phyloP scores from a whole-genome alignment of 2,888 invertebrate species.

The Rhyacophila evoluta region DNA sequence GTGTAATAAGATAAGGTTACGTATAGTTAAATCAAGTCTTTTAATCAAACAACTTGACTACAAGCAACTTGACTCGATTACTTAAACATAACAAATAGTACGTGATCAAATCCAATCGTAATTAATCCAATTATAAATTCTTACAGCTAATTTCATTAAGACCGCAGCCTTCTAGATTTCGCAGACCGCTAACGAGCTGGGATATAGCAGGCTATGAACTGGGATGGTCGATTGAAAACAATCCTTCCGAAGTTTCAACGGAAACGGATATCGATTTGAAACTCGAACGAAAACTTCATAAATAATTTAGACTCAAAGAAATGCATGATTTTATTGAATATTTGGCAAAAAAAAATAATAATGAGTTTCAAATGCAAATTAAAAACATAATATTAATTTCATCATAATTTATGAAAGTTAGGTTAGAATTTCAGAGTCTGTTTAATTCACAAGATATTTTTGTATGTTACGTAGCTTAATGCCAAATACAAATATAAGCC shows the following conservation, averaged over 20 bases:
- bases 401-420: no score
- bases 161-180: conserved; percentile 11
- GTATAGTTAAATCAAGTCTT: no score
- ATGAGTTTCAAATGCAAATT: no score
- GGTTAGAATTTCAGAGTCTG: no score
- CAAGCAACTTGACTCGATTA: not conserved
- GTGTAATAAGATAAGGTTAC: no score
- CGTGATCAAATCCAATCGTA: conserved; percentile 19
- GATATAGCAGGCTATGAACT: not conserved
- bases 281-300: not conserved
- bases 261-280: conserved; percentile 4
- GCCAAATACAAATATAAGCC: no score
- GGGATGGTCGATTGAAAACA: not conserved
- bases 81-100: not conserved
- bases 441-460: no score
- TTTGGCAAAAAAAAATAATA: no score
- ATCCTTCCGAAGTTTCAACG: not conserved
- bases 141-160: conserved; percentile 48
- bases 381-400: no score
- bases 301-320: not conserved
- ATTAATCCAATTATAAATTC: conserved; percentile 49
- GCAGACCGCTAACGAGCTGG: conserved; percentile 10
- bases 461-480: no score
- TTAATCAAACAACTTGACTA: no score
- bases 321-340: not conserved